Evolutionary conservation across 2,113 vertebrate genomes (phyloP), one percentile per base, ranked within the genome.

Genomic region (Indri indri): DNA sequence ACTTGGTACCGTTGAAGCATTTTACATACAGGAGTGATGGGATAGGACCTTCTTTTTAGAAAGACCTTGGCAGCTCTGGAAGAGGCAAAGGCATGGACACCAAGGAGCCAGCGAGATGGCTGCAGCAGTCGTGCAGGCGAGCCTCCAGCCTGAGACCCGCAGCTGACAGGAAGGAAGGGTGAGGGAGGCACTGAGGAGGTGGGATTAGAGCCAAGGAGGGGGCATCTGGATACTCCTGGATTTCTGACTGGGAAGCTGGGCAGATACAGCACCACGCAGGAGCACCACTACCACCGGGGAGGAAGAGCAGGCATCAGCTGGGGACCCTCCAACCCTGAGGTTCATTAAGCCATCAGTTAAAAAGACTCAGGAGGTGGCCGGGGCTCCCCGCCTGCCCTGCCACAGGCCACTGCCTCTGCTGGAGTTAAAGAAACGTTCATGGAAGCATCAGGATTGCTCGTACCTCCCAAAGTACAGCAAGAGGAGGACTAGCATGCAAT

Each of bases 401-500:
- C 90, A 16, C 88, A 94, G 84, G 70, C 93, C 89, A 88, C 96
- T 96, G 77, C 95, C 93, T 97, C 96, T 94, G 57, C 14, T 42
- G 32, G 2, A 10, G 13, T 61, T 45, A 91, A 92, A 61, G 54
- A 25, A 45, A 18, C 47, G 16, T 97, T 98, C 96, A 96, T 89
- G 81, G 30, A 96, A 77, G 20, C 40, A 2, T 45, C 85, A 13
- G 63, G 45, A 73, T 45, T 30, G 13, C 54, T 0, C 0, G 50
- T 73, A 45, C 76, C 63, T 94, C 89, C 92, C 96, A 71, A 66
- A 95, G 92, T n/a, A 2, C 0, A 45, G 88, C 93, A 77, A 83
- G 96, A 86, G 89, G 76, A 92, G 88, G 79, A 92, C 94, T 88
- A 87, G 97, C 95, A 96, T 97, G 91, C 95, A 96, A 61, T 71